Evolutionary conservation across 37 sponge, comb jelly and placozoan genomes (phyloP), one percentile per base, ranked within the genome.

Genomic region (Chondrilla cf. caribensis): DNA sequence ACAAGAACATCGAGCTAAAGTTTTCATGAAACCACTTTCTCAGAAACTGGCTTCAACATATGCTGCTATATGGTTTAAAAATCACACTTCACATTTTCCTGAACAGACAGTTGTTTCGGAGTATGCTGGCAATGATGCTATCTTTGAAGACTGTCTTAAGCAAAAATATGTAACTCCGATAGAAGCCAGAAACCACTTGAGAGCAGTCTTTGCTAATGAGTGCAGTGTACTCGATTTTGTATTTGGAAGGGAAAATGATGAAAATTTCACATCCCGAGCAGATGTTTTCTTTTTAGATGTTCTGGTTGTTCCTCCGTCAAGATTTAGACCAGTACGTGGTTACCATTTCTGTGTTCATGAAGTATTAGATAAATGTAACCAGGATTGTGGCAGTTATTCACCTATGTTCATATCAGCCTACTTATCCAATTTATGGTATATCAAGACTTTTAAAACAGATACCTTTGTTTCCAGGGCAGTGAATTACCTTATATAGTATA

Each of bases 311-410:
- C 92, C 96, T 22, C 96, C 99, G 26, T 86, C 91, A 58, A 84
- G 89, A 40, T 98, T 90, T 58, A 83, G 99, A 87, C 99, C 99
- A 51, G 92, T 92, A 72, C 79, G 92, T 91, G 15, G 19, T 73
- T n/a, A n/a, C n/a, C n/a, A n/a, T n/a, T n/a, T n/a, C n/a, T n/a
- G n/a, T n/a, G n/a, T n/a, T n/a, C n/a, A n/a, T n/a, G n/a, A n/a
- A n/a, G n/a, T n/a, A n/a, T n/a, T n/a, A n/a, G n/a, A n/a, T n/a
- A n/a, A n/a, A n/a, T n/a, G n/a, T n/a, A n/a, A n/a, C n/a, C n/a
- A n/a, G n/a, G n/a, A n/a, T n/a, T n/a, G n/a, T n/a, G n/a, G n/a
- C n/a, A n/a, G n/a, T n/a, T n/a, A n/a, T n/a, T n/a, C n/a, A n/a
- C n/a, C n/a, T n/a, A n/a, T n/a, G n/a, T n/a, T n/a, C n/a, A n/a